Base-by-base conservation (phyloP, 1,140 invertebrate genomes). In the Diabrotica virgifera region DNA sequence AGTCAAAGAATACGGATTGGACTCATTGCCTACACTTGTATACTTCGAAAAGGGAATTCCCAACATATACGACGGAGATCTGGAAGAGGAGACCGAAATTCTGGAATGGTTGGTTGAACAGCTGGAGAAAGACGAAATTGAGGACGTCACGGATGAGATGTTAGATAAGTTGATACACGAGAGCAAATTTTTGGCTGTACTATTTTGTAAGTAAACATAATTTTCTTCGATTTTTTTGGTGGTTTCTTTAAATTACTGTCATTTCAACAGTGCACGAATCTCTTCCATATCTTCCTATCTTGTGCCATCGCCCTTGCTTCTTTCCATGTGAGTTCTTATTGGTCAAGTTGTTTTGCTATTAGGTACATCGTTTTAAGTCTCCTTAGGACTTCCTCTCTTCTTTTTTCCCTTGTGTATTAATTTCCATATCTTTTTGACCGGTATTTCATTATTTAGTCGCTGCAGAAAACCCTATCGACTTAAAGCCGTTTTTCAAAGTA, bases 61-160 rank as follows among this genome's bases (percentile, higher is more conserved):
- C 63, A 95, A 93, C 81, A 84, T 96, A 72, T 97, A 95, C 78
- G 93, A 95, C 78, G 94, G 93, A 74, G 92, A 96, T 78, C 82
- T 96, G 63, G 89, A 93, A 74, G 90, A 96, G 77, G 95, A 96
- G 80, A 90, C 96, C 75, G 90, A 93, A 76, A 92, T 96, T 67
- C 81, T 96, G 55, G 90, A 94, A 74, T 96, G 93, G 93, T 80
- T 95, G 24, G 82, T 94, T 64, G 86, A 87, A 57, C 93, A 95
- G 79, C 80, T 94, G 62, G 90, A 94, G 79, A 91, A 91, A 71
- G 94, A 96, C 80, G 93, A 96, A 85, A 96, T 96, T 73, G 94
- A 97, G 84, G 94, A 96, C 81, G 89, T 97, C 40, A 95, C 93
- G 52, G 93, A 95, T 80, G 92, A 95, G 82, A 95, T 96, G 91